phyloP scores from a whole-genome alignment of 2,888 invertebrate genomes.

The Rosalia funebris region DNA sequence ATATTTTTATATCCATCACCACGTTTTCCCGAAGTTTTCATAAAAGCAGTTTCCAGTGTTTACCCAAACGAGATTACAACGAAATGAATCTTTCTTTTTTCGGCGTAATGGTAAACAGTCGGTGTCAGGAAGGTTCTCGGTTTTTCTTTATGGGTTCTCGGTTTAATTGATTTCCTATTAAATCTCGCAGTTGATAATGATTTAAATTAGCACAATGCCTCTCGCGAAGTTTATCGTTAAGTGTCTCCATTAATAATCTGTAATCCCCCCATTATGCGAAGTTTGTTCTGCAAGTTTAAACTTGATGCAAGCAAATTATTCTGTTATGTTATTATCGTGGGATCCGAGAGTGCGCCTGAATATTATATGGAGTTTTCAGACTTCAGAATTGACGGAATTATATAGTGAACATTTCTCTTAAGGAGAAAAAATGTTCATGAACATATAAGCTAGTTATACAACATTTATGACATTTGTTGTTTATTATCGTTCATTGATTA shows the following conservation, averaged over 20 bases:
- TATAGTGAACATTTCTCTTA: too few species aligned
- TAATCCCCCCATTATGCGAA: slow-evolving; percentile 2
- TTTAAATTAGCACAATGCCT: background rate
- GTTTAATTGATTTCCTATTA: background rate
- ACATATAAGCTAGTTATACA: too few species aligned
- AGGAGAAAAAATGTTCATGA: too few species aligned
- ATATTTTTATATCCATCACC: background rate
- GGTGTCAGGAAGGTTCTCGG: background rate
- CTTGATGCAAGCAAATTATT: background rate
- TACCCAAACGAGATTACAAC: background rate
- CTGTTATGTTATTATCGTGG: too few species aligned
- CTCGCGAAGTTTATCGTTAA: background rate
- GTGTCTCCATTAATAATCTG: slow-evolving; percentile 8
- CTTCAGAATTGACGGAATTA: too few species aligned
- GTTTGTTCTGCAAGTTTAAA: background rate
- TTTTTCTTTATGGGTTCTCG: background rate
- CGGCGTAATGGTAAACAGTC: background rate
- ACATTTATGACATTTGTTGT: too few species aligned
- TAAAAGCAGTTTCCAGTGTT: background rate
- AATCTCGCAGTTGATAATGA: background rate
- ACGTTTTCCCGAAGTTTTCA: background rate
- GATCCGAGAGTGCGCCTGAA: too few species aligned
- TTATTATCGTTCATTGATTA: too few species aligned
- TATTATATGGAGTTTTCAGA: too few species aligned
- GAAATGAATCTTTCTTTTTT: background rate